These are phyloP conservation scores for Ginglymostoma cirratum DNA, from an alignment of 2,113 vertebrate species.

Conservation along the genomic window DNA sequence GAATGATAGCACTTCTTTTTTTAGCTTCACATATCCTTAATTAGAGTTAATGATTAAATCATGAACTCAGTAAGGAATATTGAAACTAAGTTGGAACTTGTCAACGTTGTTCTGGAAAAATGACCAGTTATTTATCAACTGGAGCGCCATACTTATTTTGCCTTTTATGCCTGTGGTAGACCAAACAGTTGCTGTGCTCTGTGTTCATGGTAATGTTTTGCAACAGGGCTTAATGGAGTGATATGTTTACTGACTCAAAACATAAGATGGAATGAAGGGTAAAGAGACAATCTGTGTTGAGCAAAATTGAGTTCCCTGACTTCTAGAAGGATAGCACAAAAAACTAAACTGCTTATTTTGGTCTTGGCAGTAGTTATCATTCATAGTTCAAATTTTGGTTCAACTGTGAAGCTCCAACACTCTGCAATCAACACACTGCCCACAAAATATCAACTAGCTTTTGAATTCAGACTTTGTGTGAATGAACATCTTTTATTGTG, in stretches of 20 bases:
- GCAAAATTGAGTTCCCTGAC: neutral
- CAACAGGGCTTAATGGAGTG: neutral
- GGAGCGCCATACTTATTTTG: neutral
- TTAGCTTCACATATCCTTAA: neutral
- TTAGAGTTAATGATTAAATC: neutral
- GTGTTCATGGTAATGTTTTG: neutral
- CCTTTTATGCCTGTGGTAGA: neutral
- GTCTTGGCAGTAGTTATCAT: neutral
- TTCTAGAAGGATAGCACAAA: neutral
- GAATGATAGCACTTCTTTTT: neutral
- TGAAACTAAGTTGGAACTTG: neutral
- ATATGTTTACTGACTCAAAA: neutral
- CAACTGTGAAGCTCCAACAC: too few species aligned
- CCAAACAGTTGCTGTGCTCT: neutral
- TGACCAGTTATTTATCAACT: neutral
- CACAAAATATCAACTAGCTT: neutral
- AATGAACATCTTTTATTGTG: neutral
- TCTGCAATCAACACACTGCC: neutral
- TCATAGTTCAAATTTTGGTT: neutral
- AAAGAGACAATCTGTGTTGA: neutral
- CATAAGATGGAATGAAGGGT: neutral
- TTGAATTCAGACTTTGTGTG: neutral
- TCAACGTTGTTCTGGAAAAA: neutral
- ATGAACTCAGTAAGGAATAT: neutral
- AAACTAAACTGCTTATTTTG: neutral